These are phyloP conservation scores for Danaus chrysippus DNA, from an alignment of 2,888 invertebrate genomes.

Conservation along the genomic window DNA sequence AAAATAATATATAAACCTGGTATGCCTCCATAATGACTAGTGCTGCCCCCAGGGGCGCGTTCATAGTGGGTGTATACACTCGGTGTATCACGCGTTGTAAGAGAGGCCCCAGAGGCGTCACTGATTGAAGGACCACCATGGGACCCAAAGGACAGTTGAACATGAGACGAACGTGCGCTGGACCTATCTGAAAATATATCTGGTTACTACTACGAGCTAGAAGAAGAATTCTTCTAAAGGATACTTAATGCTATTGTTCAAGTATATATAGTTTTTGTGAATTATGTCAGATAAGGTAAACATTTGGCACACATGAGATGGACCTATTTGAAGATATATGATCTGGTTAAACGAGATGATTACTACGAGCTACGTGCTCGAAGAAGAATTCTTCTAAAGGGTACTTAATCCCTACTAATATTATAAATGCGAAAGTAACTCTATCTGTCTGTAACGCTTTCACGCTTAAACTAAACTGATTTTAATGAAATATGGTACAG, in stretches of 20 bases:
- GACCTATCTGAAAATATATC: slow-evolving; percentile 65
- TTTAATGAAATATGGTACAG: too few species aligned
- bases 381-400: background rate
- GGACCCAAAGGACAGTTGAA: slow-evolving; percentile 80
- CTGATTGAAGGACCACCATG: slow-evolving; percentile 84
- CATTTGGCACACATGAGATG: too few species aligned
- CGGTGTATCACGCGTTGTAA: slow-evolving; percentile 87
- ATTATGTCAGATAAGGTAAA: too few species aligned
- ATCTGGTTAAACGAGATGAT: background rate
- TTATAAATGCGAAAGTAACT: too few species aligned
- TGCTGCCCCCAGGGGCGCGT: slow-evolving; percentile 82
- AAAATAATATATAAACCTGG: slow-evolving; percentile 77
- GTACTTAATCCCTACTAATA: too few species aligned
- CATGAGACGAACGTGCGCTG: slow-evolving; percentile 86
- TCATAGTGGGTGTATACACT: slow-evolving; percentile 82
- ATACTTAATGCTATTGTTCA: too few species aligned
- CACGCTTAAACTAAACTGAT: too few species aligned
- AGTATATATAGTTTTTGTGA: too few species aligned
- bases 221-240: background rate
- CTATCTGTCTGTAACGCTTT: too few species aligned
- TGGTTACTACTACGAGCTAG: background rate
- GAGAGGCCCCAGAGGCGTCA: slow-evolving; percentile 88
- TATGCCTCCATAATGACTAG: slow-evolving; percentile 83
- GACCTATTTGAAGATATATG: background rate
- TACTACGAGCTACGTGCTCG: too few species aligned